A percentile compares a stretch with the other conserved stretches of the same genome.
Conservation (phyloP, 2,113 vertebrate species). For the Empidonax alnorum region DNA sequence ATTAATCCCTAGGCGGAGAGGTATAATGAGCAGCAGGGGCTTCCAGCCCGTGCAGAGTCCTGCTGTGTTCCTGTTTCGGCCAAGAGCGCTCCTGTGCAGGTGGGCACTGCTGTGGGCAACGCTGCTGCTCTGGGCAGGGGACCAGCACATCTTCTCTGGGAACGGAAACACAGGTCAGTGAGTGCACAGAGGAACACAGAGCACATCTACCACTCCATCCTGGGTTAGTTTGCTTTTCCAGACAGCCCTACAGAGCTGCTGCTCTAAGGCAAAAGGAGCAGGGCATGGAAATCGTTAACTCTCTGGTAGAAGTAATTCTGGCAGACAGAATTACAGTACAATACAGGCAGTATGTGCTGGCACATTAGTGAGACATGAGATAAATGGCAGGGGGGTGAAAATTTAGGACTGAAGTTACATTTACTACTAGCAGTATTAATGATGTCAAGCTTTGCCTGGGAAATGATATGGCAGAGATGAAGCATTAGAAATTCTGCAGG, state of each 20-base stretch:
- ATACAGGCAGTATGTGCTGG: not conserved
- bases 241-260: not conserved
- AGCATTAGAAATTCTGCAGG: not conserved
- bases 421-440: not conserved
- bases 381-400: not conserved
- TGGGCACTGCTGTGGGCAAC: constrained; percentile 5
- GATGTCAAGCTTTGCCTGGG: not conserved
- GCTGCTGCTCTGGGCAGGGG: constrained; percentile 47
- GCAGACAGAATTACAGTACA: not conserved
- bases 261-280: not conserved
- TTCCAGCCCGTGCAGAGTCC: constrained; percentile 76
- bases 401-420: not conserved
- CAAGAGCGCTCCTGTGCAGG: constrained; percentile 34
- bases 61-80: constrained; percentile 42
- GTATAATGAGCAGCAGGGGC: constrained; percentile 87
- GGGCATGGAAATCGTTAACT: not conserved
- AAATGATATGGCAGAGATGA: not conserved
- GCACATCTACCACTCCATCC: not conserved
- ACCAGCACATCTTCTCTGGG: constrained; percentile 85
- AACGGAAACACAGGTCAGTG: not conserved
- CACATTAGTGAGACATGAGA: not conserved
- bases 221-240: not conserved
- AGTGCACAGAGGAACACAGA: not conserved
- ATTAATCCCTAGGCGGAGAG: constrained; percentile 88
- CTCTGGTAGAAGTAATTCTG: not conserved